Conservation (phyloP, 2,888 invertebrate genomes). For the Tromatobia lineatoria region DNA sequence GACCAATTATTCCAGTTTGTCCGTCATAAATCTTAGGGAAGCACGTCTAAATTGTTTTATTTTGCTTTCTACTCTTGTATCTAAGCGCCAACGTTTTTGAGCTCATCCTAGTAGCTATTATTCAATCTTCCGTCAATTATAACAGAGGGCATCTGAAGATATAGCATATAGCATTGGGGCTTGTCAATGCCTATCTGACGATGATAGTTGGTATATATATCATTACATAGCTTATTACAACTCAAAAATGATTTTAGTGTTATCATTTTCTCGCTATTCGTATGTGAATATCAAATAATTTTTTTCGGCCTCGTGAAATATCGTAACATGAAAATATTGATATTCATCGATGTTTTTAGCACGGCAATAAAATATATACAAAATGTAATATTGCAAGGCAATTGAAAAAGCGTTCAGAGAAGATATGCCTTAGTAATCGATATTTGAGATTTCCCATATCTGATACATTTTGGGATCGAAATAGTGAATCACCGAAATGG, state of each 20-base stretch:
- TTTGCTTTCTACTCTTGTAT: slow-evolving; percentile 9
- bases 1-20: not conserved
- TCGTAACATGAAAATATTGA: too few species aligned
- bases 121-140: slow-evolving; percentile 30
- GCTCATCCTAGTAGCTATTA: slow-evolving; percentile 17
- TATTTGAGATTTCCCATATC: too few species aligned
- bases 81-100: slow-evolving; percentile 3
- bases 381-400: too few species aligned
- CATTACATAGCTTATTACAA: not conserved
- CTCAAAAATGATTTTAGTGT: not conserved
- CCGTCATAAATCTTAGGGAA: slow-evolving; percentile 1
- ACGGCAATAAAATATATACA: too few species aligned
- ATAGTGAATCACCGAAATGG: too few species aligned
- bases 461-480: too few species aligned
- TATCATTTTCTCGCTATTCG: not conserved
- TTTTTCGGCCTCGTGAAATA: not conserved
- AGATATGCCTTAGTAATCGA: too few species aligned
- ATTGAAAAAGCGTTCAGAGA: too few species aligned
- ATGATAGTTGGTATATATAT: not conserved
- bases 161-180: not conserved
- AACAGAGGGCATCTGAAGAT: not conserved
- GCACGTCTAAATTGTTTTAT: not conserved
- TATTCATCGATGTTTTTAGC: too few species aligned
- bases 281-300: too few species aligned
- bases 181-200: not conserved